Conservation (phyloP, 1,140 invertebrate species). For the Magallana angulata region DNA sequence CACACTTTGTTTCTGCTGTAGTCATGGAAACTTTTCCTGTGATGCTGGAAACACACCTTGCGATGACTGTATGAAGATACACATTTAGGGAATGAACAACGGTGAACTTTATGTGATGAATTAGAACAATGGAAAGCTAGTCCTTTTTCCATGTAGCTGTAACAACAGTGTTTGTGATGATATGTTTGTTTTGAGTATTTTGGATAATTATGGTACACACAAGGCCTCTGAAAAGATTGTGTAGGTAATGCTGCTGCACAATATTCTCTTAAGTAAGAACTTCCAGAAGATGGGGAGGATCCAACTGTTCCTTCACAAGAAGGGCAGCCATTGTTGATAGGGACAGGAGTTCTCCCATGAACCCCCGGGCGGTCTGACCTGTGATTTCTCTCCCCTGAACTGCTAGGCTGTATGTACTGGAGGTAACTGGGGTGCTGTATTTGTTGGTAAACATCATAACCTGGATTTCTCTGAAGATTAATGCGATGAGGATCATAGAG, state of each 20-base stretch:
- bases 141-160: conserved; percentile 10
- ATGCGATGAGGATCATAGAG: neutral
- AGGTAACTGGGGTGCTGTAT: conserved; percentile 3
- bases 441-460: conserved; percentile 12
- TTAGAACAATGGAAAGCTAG: conserved; percentile 2
- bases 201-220: conserved; percentile 23
- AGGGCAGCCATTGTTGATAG: conserved; percentile 57
- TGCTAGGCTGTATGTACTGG: conserved; percentile 12
- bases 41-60: neutral
- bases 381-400: neutral
- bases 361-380: neutral
- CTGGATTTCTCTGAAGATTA: neutral
- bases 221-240: conserved; percentile 9
- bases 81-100: conserved; percentile 7
- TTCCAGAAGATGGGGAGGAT: conserved; percentile 59
- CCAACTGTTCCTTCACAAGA: conserved; percentile 68
- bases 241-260: conserved; percentile 26
- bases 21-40: neutral
- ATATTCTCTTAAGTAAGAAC: conserved; percentile 55
- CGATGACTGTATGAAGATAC: conserved; percentile 5
- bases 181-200: conserved; percentile 21
- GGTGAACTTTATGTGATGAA: neutral
- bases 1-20: conserved; percentile 21
- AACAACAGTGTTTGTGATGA: conserved; percentile 19
- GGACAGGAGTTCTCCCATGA: neutral